A percentile compares a stretch with the other conserved stretches of the same genome.
phyloP scores from a whole-genome alignment of 2,113 vertebrate genomes.

The Pteronura brasiliensis region DNA sequence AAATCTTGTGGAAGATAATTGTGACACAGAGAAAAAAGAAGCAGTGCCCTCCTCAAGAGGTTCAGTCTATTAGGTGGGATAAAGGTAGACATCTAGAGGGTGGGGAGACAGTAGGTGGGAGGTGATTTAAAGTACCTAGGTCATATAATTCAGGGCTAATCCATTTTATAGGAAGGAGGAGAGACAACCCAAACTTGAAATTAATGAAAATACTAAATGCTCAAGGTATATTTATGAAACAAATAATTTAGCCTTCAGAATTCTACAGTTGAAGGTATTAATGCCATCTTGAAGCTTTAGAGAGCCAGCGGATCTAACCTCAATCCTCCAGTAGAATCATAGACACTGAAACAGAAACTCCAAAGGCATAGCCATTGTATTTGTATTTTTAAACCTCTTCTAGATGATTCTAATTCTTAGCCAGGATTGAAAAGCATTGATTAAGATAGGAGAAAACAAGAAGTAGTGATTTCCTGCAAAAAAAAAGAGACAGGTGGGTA shows the following conservation, averaged over 20 bases:
- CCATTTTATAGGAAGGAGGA: background rate
- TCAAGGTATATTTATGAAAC: background rate
- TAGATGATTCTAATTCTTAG: background rate
- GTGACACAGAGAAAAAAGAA: background rate
- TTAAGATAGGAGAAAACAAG: background rate
- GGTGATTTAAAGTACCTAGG: background rate
- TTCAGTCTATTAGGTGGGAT: background rate
- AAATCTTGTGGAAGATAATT: background rate
- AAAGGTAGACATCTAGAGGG: background rate
- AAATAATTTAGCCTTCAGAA: background rate
- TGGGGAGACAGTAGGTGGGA: background rate
- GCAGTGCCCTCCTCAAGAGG: background rate
- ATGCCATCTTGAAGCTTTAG: background rate
- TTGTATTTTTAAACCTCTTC: background rate
- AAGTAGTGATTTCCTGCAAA: background rate
- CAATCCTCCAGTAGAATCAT: background rate
- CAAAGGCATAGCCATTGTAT: background rate
- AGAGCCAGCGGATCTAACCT: background rate
- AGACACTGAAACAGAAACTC: background rate
- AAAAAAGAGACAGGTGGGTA: background rate
- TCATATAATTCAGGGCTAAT: background rate
- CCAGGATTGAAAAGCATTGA: background rate
- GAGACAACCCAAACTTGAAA: background rate
- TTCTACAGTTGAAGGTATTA: background rate
- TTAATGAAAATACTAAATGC: background rate